Evolutionary conservation across 2,797 vertebrate species (phyloP), one percentile per base, ranked within the genome.

Genomic region (Potorous gilbertii): DNA sequence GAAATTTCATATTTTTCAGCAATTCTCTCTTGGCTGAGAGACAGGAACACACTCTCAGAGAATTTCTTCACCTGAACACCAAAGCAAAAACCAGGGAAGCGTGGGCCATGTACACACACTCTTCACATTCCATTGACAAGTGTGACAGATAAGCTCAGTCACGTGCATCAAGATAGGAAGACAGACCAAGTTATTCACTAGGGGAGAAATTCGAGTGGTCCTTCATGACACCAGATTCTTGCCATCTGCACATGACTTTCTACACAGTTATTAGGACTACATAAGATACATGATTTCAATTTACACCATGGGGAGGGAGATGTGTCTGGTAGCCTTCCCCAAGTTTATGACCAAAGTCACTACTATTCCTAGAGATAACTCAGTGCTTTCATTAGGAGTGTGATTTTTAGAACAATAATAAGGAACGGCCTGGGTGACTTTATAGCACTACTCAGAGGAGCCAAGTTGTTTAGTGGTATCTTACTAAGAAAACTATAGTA

Each of bases 231-330:
- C 3, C 2, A 40, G 0, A 54, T 12, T 14, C 28, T 54, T 29
- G 12, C 90, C 59, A 50, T 55, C 55, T 40, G 90, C 90, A 56
- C 54, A 40, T 14, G 66, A n/a, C 81, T 91, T 93, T 50, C 2
- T 28, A 52, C 28, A 59, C 2, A 40, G 34, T 54, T 89, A 56
- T 94, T 92, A 92, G 94, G 95, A 91, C 74, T 96, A 55, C 92
- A 89, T 56, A 81, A 62, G 89, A 95, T 91, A 94, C 93, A 62
- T 87, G 57, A 92, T 94, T 96, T 66, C 93, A 90, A 93, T 96
- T 92, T 92, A 55, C 13, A 92, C 56, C 13, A 31, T 12, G 3
- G 81, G 90, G 50, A 81, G 74, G 34, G 56, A 94, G 94, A 52
- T 56, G 54, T 95, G 93, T 87, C 95, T 91, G 62, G 96, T 91